These are phyloP conservation scores for Ostrea edulis DNA, from an alignment of 1,140 invertebrate species.

Conservation along the genomic window DNA sequence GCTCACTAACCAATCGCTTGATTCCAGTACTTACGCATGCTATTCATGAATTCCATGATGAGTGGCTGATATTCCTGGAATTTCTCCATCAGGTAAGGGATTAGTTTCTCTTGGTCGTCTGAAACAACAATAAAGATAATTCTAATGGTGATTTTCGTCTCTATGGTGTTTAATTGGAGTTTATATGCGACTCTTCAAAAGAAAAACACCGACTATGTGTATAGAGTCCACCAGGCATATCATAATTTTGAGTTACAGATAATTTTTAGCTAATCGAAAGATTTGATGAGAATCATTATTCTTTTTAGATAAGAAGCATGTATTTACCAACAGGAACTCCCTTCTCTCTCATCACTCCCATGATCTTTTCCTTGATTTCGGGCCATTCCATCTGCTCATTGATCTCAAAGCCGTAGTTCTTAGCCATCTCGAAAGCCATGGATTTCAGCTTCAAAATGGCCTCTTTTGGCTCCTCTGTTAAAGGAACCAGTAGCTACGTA, in stretches of 20 bases:
- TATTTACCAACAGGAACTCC: conserved; percentile 25
- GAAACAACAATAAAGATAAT: neutral
- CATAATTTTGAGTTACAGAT: too few species aligned
- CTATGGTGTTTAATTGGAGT: too few species aligned
- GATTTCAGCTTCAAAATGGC: conserved; percentile 25
- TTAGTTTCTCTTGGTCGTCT: conserved; percentile 37
- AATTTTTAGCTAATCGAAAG: too few species aligned
- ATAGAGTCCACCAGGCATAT: too few species aligned
- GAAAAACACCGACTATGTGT: too few species aligned
- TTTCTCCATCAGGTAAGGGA: conserved; percentile 32
- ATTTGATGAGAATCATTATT: neutral
- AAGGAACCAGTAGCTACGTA: neutral
- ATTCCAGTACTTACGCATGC: neutral
- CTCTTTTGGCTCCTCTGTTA: conserved; percentile 32
- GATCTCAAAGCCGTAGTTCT: conserved; percentile 34
- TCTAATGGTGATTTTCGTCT: too few species aligned
- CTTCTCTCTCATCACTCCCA: conserved; percentile 18
- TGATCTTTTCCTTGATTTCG: conserved; percentile 11
- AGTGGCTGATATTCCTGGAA: conserved; percentile 35
- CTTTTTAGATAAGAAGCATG: neutral
- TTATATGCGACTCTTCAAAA: too few species aligned
- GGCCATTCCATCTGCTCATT: conserved; percentile 12
- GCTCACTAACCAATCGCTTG: too few species aligned
- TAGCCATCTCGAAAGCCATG: conserved; percentile 21
- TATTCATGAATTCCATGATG: conserved; percentile 10